Evolutionary conservation across 2,797 vertebrate genomes (phyloP).

Genomic region (Tokudaia tokunoshimensis): DNA sequence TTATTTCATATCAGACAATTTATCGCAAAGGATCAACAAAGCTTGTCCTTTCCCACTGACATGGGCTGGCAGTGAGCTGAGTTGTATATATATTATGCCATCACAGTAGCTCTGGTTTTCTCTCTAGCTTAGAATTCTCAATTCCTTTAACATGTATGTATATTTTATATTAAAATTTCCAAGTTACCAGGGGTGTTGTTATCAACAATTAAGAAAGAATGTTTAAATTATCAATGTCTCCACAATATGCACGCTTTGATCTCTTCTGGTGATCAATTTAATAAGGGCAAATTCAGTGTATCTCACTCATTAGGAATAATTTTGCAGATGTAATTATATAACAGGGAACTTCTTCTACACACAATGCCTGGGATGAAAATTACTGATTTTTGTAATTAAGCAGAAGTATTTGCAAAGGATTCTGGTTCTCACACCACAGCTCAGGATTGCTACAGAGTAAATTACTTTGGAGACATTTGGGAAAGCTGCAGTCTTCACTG

Average conservation of each 20-base stretch:
- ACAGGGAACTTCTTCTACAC: background rate
- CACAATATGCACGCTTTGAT: background rate
- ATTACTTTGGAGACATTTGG: conserved; percentile 48
- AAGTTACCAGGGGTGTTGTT: background rate
- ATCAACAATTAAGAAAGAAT: background rate
- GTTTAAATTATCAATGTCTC: background rate
- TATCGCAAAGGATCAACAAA: background rate
- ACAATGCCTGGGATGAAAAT: conserved; percentile 52
- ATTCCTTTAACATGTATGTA: background rate
- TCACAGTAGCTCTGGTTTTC: background rate
- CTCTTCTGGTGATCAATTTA: background rate
- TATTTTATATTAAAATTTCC: background rate
- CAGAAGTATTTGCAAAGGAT: conserved; percentile 47
- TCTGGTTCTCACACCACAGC: conserved; percentile 43
- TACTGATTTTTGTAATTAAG: conserved; percentile 73
- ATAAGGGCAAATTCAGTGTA: background rate
- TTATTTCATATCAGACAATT: background rate
- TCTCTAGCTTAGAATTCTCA: background rate
- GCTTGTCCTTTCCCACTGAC: background rate
- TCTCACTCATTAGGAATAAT: conserved; percentile 8
- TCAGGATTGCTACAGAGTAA: conserved; percentile 60
- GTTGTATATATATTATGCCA: background rate
- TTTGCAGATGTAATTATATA: conserved; percentile 29
- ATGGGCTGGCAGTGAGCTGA: accelerated
- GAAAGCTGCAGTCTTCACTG: conserved; percentile 63